Evolutionary conservation across 2,797 vertebrate genomes (phyloP).

Genomic region (Phoeniculus purpureus): DNA sequence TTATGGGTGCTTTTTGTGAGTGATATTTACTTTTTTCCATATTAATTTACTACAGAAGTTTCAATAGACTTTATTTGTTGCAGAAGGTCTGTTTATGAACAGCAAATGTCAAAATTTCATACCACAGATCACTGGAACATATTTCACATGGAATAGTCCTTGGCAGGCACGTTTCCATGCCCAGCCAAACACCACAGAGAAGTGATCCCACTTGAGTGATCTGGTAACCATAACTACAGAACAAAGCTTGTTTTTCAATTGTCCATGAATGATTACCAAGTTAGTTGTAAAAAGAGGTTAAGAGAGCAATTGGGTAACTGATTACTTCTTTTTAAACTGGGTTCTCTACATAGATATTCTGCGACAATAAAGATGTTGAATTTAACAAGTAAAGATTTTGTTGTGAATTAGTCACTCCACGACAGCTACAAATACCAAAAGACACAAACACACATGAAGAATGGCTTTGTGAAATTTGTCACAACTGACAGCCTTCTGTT

Average conservation of each 20-base stretch:
- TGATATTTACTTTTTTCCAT: background rate
- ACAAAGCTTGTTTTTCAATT: background rate
- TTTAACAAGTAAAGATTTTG: slow-evolving; percentile 14
- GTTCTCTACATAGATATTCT: background rate
- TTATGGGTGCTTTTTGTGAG: background rate
- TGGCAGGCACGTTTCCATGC: background rate
- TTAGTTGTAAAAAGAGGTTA: background rate
- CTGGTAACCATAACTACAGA: background rate
- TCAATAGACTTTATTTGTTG: background rate
- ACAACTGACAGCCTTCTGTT: slow-evolving; percentile 44
- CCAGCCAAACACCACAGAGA: background rate
- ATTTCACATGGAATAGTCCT: background rate
- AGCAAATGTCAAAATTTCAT: background rate
- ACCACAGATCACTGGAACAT: background rate
- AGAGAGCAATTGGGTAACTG: background rate
- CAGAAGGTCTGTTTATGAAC: background rate
- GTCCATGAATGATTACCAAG: background rate
- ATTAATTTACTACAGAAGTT: background rate
- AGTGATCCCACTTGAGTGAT: background rate
- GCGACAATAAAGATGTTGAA: background rate
- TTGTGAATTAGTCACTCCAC: slow-evolving; percentile 14
- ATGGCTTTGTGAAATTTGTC: slow-evolving; percentile 34
- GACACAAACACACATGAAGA: background rate
- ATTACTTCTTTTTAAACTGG: background rate
- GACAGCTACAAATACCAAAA: slow-evolving; percentile 17